Base-by-base conservation (phyloP, 2,888 invertebrate genomes). In the Parapristionchus giblindavisi region DNA sequence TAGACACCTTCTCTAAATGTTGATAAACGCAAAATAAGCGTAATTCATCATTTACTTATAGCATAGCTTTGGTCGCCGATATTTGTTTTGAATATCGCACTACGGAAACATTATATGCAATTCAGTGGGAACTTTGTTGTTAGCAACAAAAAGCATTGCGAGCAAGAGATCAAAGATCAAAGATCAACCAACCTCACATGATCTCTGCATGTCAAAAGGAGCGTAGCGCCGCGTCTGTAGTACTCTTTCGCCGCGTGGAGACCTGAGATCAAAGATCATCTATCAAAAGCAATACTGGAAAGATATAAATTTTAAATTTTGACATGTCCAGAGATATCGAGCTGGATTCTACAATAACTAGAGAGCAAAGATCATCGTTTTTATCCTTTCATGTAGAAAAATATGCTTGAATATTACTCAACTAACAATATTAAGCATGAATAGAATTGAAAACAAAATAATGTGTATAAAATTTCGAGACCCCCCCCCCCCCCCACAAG, bases 231-330 rank as follows among this genome's bases (percentile, higher is more conserved):
- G n/a, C 75, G 68, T 38, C 56, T 60, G 70, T 79, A 80, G 32
- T 83, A 65, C 0, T 72, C 68, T 76, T 82, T 83, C 0, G 84
- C 84, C 8, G 83, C 78, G 74, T 84, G 82, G 51, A 84, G 77
- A 24, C 85, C 84, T 78, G 34, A n/a, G n/a, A n/a, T n/a, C n/a
- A n/a, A n/a, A n/a, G n/a, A n/a, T n/a, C n/a, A n/a, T n/a, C n/a
- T n/a, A n/a, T n/a, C n/a, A n/a, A n/a, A n/a, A n/a, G n/a, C 1
- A 43, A 43, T 14, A 43, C 43, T 8, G 17, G 43, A 14, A 43
- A 8, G 43, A 17, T 43, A 43, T 8, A 43, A 14, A 43, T 43
- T 43, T 14, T 14, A 14, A 43, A 43, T 43, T 43, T 8, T 14
- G 8, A 14, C 43, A 17, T 43, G 43, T 14, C 43, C 11, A 17